phyloP scores from a whole-genome alignment of 2,888 invertebrate species.

The Megalurothrips usitatus region DNA sequence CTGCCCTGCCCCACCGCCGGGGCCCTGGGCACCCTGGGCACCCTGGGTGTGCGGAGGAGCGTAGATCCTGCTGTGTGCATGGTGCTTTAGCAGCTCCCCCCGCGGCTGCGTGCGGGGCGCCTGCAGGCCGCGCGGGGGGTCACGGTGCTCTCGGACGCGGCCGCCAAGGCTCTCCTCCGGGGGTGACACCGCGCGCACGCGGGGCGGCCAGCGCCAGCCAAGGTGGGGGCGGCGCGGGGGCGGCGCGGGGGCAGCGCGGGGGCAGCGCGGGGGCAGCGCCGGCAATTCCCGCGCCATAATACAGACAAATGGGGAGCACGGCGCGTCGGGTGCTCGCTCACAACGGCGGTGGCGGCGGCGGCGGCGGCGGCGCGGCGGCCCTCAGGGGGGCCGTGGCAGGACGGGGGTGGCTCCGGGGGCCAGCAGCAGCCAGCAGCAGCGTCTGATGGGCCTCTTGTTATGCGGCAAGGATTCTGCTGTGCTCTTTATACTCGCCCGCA shows the following conservation, averaged over 20 bases:
- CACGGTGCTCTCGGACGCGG: neutral
- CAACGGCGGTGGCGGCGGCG: neutral
- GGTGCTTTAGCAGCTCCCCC: neutral
- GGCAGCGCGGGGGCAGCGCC: neutral
- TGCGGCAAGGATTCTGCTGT: neutral
- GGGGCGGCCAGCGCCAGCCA: too few relatives aligned
- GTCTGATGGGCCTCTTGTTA: neutral
- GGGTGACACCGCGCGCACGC: neutral
- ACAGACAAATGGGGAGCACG: constrained; percentile 7
- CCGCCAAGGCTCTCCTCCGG: neutral
- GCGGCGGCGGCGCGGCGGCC: neutral
- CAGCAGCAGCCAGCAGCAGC: neutral
- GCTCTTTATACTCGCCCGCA: too few relatives aligned
- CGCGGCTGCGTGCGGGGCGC: too few relatives aligned
- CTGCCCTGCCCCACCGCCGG: neutral
- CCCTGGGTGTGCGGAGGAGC: neutral
- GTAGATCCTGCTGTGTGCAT: neutral
- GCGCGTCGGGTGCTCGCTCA: neutral
- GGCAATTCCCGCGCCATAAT: constrained; percentile 16
- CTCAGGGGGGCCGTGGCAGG: neutral
- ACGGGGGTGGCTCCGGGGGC: neutral
- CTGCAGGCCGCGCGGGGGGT: too few relatives aligned
- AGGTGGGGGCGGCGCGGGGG: neutral
- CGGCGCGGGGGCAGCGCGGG: neutral
- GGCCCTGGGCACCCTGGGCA: too few relatives aligned